These are phyloP conservation scores for Threskiornis aethiopicus DNA, from an alignment of 2,797 vertebrate species.

Conservation along the genomic window DNA sequence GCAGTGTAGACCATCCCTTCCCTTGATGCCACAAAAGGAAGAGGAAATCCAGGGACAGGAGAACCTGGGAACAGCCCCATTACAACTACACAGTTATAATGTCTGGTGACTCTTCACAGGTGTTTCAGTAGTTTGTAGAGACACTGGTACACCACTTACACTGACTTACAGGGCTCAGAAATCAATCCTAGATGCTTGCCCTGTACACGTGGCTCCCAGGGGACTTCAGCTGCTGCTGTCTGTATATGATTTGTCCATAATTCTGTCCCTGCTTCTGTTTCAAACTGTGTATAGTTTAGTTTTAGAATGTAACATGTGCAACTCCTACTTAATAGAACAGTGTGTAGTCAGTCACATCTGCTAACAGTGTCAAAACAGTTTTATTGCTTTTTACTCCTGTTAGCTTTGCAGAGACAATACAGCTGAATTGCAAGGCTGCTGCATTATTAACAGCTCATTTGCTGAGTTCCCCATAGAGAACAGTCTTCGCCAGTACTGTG, in stretches of 20 bases:
- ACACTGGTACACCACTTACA: neutral
- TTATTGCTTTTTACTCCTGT: conserved; percentile 1
- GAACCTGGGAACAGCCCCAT: neutral
- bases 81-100: neutral
- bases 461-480: neutral
- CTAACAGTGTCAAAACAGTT: conserved; percentile 1
- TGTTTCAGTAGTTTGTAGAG: neutral
- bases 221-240: neutral
- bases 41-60: neutral
- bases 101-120: neutral
- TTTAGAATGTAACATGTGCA: neutral
- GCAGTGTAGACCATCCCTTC: neutral
- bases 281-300: neutral
- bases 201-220: neutral
- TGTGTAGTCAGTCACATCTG: neutral
- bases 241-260: neutral
- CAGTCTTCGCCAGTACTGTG: neutral
- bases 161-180: neutral
- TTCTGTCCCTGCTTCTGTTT: neutral
- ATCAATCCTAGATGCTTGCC: neutral
- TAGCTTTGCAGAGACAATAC: conserved; percentile 2
- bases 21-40: neutral
- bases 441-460: neutral
- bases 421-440: neutral
- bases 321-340: neutral